These are phyloP conservation scores for Mythimna impura DNA, from an alignment of 2,888 invertebrate species.

Conservation along the genomic window DNA sequence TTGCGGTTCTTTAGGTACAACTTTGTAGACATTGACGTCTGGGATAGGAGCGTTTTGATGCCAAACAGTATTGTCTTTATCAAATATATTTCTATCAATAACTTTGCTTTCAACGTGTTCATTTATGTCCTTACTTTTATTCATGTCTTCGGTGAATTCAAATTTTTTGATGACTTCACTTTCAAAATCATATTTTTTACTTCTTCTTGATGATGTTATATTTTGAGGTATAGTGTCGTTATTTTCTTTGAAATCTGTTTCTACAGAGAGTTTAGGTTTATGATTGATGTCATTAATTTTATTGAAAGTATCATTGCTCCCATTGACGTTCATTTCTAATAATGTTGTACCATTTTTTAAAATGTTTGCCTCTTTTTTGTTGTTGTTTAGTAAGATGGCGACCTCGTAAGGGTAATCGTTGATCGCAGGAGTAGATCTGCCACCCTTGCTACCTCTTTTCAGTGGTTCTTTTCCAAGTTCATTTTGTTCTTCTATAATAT, in stretches of 20 bases:
- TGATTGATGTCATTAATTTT: background rate
- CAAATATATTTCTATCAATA: conserved; percentile 70
- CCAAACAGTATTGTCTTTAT: conserved; percentile 76
- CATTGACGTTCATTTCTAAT: conserved; percentile 41
- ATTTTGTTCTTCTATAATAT: conserved; percentile 56
- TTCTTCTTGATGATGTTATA: conserved; percentile 71
- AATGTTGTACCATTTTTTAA: conserved; percentile 25
- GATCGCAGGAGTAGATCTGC: conserved; percentile 71
- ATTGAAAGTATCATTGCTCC: conserved; percentile 4
- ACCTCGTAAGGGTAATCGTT: conserved; percentile 83
- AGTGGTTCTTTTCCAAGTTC: conserved; percentile 9
- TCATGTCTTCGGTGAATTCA: conserved; percentile 70
- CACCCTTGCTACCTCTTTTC: conserved; percentile 70
- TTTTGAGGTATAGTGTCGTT: conserved; percentile 43
- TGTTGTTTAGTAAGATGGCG: conserved; percentile 72
- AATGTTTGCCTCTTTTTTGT: conserved; percentile 55
- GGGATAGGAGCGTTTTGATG: conserved; percentile 71
- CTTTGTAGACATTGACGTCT: conserved; percentile 73
- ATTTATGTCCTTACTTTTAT: conserved; percentile 64
- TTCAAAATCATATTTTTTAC: conserved; percentile 75
- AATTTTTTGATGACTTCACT: conserved; percentile 71
- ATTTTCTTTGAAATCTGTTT: conserved; percentile 10
- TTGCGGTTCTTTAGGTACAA: conserved; percentile 72
- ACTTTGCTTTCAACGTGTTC: conserved; percentile 36
- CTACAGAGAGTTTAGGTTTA: background rate